phyloP scores from a whole-genome alignment of 2,797 vertebrate species.

The Caiman crocodilus region DNA sequence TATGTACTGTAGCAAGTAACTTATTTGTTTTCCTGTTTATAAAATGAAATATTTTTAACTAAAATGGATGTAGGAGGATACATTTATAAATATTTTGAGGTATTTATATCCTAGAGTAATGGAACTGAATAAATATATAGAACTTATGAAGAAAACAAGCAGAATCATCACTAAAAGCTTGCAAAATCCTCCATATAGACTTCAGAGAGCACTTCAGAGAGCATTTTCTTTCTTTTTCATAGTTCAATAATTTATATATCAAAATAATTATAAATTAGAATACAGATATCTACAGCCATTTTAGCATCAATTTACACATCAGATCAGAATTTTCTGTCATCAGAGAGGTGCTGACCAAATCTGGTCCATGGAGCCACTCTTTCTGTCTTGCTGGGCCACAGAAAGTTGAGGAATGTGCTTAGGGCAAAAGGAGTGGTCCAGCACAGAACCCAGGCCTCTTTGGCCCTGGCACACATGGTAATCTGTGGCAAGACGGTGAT shows the following conservation, averaged over 20 bases:
- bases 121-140: not conserved
- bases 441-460: no score
- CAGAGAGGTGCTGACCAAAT: not conserved
- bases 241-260: not conserved
- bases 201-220: not conserved
- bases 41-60: conserved; percentile 11
- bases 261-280: not conserved
- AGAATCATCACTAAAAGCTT: not conserved
- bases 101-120: not conserved
- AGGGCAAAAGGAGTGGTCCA: no score
- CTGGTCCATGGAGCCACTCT: not conserved
- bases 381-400: no score
- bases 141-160: not conserved
- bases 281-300: not conserved
- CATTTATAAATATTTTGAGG: conserved; percentile 7
- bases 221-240: not conserved
- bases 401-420: no score
- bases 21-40: not conserved
- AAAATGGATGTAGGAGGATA: conserved; percentile 8
- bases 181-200: not conserved
- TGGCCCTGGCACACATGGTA: no score
- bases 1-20: not conserved
- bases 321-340: not conserved
- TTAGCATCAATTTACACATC: not conserved
- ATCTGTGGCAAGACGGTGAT: no score